phyloP scores from a whole-genome alignment of 2,888 invertebrate species.

The Drosophila anceps region DNA sequence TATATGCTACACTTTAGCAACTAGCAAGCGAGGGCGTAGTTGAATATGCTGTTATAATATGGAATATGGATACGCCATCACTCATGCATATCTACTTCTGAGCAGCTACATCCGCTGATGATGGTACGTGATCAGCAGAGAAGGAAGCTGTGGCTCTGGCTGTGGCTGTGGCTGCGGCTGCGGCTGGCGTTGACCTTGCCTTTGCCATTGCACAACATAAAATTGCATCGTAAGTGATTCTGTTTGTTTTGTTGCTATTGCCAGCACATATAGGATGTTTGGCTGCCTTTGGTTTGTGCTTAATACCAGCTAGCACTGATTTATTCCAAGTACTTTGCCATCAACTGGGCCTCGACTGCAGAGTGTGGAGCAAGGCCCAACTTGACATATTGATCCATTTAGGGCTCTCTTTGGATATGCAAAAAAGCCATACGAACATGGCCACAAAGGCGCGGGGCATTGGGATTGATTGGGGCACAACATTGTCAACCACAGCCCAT shows the following conservation, averaged over 20 bases:
- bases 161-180: slow-evolving; percentile 1
- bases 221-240: slow-evolving; percentile 41
- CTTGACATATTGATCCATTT: slow-evolving; percentile 75
- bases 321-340: slow-evolving; percentile 64
- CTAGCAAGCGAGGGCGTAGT: not conserved
- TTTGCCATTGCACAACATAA: slow-evolving; percentile 46
- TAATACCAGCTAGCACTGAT: slow-evolving; percentile 40
- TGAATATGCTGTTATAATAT: slow-evolving; percentile 37
- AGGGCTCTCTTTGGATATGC: slow-evolving; percentile 29
- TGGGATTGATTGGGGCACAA: slow-evolving; percentile 25
- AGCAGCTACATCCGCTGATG: slow-evolving; percentile 28
- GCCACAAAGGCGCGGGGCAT: slow-evolving; percentile 24
- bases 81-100: slow-evolving; percentile 50
- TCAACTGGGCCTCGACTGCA: slow-evolving; percentile 27
- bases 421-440: slow-evolving; percentile 40
- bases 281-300: slow-evolving; percentile 15
- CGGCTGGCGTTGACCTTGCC: slow-evolving; percentile 62
- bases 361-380: slow-evolving; percentile 15
- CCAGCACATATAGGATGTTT: slow-evolving; percentile 34
- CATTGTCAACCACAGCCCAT: slow-evolving; percentile 52
- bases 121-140: slow-evolving; percentile 41
- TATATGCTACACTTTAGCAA: slow-evolving; percentile 56
- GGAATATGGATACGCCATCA: slow-evolving; percentile 49
- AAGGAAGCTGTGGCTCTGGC: not conserved
- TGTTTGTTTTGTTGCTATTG: slow-evolving; percentile 14